Conservation (phyloP, 2,888 invertebrate genomes). For the Drosophila diplacantha region DNA sequence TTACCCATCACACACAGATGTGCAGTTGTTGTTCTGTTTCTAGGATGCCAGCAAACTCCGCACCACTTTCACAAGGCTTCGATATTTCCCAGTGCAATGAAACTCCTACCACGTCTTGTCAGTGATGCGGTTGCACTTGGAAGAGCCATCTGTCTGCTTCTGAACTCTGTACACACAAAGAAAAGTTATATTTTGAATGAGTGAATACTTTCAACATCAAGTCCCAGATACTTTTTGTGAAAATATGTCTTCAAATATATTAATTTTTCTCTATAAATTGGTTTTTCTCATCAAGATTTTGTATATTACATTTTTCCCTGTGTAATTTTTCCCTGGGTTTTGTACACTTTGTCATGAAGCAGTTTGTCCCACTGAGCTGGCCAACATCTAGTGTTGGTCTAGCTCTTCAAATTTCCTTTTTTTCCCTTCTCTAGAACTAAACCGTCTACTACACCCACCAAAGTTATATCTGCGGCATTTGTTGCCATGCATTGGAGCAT, state of each 20-base stretch:
- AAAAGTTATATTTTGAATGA: not conserved
- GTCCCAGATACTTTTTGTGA: too few species aligned
- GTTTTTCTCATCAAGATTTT: too few species aligned
- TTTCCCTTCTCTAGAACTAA: slow-evolving; percentile 28
- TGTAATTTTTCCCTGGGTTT: not conserved
- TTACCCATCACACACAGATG: slow-evolving; percentile 50
- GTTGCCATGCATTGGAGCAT: slow-evolving; percentile 67
- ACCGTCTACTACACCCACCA: not conserved
- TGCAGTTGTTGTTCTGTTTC: slow-evolving; percentile 7
- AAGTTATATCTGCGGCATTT: slow-evolving; percentile 56
- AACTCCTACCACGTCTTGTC: slow-evolving; percentile 49
- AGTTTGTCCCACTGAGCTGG: slow-evolving; percentile 41
- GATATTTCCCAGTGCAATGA: slow-evolving; percentile 49
- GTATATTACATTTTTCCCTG: too few species aligned
- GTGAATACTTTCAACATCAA: too few species aligned
- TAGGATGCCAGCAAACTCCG: slow-evolving; percentile 34
- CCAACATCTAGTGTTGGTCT: slow-evolving; percentile 52
- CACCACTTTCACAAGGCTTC: slow-evolving; percentile 59
- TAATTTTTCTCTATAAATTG: too few species aligned
- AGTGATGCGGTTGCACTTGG: slow-evolving; percentile 27
- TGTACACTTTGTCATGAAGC: slow-evolving; percentile 60
- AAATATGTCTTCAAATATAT: too few species aligned
- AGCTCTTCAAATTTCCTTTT: slow-evolving; percentile 63
- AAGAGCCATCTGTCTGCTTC: slow-evolving; percentile 32
- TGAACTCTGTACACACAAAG: slow-evolving; percentile 6